phyloP scores from a whole-genome alignment of 1,140 invertebrate species.

The Charaxes varanes region DNA sequence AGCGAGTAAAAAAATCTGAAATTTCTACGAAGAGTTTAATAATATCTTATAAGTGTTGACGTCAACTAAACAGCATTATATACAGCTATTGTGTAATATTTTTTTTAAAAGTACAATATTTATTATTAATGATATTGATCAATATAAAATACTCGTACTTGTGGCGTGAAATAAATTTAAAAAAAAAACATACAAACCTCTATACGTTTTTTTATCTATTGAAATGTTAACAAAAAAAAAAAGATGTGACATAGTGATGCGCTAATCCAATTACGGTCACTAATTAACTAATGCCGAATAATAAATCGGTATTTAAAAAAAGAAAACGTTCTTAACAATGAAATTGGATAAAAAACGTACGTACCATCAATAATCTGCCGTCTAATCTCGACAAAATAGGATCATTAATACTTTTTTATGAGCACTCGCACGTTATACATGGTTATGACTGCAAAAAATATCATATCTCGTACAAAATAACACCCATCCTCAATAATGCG shows the following conservation, averaged over 20 bases:
- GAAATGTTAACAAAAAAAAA: too few species aligned
- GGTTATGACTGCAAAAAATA: neutral
- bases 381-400: slow-evolving; percentile 18
- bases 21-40: too few species aligned
- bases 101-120: too few species aligned
- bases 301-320: slow-evolving; percentile 10
- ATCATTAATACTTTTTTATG: slow-evolving; percentile 24
- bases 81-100: too few species aligned
- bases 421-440: slow-evolving; percentile 7
- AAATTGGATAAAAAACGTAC: slow-evolving; percentile 9
- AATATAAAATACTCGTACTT: too few species aligned
- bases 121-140: too few species aligned
- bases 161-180: too few species aligned
- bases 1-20: too few species aligned
- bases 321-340: slow-evolving; percentile 7
- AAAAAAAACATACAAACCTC: too few species aligned
- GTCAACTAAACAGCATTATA: too few species aligned
- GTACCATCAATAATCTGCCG: slow-evolving; percentile 28
- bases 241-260: slow-evolving; percentile 13
- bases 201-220: slow-evolving; percentile 2
- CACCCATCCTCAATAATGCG: slow-evolving; percentile 2
- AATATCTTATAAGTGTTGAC: too few species aligned
- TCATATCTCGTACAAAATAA: slow-evolving; percentile 1
- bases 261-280: slow-evolving; percentile 24
- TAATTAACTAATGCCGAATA: slow-evolving; percentile 20